A percentile compares a stretch with the other conserved stretches of the same genome.
Evolutionary conservation across 2,888 invertebrate species (phyloP).

Genomic region (Acronicta psi): DNA sequence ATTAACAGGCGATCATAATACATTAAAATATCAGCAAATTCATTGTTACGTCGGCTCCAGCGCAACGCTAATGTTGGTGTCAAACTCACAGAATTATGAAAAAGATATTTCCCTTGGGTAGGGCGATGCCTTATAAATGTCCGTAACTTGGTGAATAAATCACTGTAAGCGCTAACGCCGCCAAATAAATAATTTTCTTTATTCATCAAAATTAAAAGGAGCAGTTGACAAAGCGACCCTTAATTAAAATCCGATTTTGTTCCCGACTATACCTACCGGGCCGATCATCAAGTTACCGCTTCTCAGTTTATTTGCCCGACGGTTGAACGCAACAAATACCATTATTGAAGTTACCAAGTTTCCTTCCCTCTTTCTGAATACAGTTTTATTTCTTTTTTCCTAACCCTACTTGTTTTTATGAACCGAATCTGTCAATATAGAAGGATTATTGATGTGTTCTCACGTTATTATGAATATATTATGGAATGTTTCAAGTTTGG

Average conservation of each 20-base stretch:
- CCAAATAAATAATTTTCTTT: conserved; percentile 88
- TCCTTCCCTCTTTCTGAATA: conserved; percentile 45
- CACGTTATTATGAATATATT: conserved; percentile 51
- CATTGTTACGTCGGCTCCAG: conserved; percentile 54
- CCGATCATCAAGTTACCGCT: conserved; percentile 47
- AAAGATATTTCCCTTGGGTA: conserved; percentile 77
- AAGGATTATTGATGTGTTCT: conserved; percentile 51
- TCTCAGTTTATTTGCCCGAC: conserved; percentile 64
- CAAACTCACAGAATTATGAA: conserved; percentile 74
- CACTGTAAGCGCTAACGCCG: conserved; percentile 82
- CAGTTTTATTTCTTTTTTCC: conserved; percentile 51
- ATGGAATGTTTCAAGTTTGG: conserved; percentile 39
- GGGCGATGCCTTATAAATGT: conserved; percentile 76
- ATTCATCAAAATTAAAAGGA: conserved; percentile 88
- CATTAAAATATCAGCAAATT: conserved; percentile 52
- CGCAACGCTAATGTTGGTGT: conserved; percentile 68
- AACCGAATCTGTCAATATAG: conserved; percentile 54
- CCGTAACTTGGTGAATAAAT: conserved; percentile 82
- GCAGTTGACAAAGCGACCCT: conserved; percentile 85
- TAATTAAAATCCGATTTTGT: conserved; percentile 84
- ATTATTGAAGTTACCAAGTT: conserved; percentile 62
- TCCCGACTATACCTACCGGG: conserved; percentile 70
- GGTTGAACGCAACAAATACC: conserved; percentile 63
- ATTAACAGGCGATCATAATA: conserved; percentile 37
- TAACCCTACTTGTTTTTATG: conserved; percentile 56